Percentiles rank a stretch among this genome's conserved stretches.
Evolutionary conservation across 2,888 invertebrate species (phyloP).

Genomic region (Drosophila sordidapex): DNA sequence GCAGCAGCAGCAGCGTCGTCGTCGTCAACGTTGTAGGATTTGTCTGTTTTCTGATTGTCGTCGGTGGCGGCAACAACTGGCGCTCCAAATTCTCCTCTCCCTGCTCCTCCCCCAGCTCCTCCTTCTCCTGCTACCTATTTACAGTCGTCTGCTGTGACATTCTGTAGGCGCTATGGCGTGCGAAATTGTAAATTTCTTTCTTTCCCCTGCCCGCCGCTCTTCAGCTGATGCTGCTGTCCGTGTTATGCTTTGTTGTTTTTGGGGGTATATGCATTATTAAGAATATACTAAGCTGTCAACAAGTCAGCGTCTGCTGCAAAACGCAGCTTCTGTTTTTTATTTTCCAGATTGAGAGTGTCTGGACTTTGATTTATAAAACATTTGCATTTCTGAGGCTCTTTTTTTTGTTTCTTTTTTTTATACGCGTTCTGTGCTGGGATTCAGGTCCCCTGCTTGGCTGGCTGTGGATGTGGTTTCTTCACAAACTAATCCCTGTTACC

Average conservation of each 20-base stretch:
- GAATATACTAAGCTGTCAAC: slow-evolving; percentile 80
- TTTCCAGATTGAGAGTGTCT: slow-evolving; percentile 8
- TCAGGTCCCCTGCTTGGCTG: background rate
- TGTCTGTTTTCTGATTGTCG: slow-evolving; percentile 74
- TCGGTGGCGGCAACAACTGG: slow-evolving; percentile 27
- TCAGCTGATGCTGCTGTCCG: slow-evolving; percentile 38
- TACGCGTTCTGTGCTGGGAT: background rate
- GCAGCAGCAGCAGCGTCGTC: background rate
- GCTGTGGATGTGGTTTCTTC: background rate
- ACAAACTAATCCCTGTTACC: slow-evolving; percentile 20
- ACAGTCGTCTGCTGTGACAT: slow-evolving; percentile 58
- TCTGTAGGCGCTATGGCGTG: slow-evolving; percentile 78
- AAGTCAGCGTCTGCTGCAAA: slow-evolving; percentile 68
- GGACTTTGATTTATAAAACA: slow-evolving; percentile 33
- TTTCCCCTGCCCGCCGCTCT: slow-evolving; percentile 11
- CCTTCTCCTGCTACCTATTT: background rate
- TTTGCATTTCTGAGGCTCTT: slow-evolving; percentile 33
- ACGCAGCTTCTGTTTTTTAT: slow-evolving; percentile 15
- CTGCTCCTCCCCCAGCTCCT: background rate
- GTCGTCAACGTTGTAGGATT: slow-evolving; percentile 61
- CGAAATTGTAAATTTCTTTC: slow-evolving; percentile 76
- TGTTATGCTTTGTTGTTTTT: slow-evolving; percentile 39
- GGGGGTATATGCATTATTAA: slow-evolving; percentile 70
- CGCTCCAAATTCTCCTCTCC: slow-evolving; percentile 5
- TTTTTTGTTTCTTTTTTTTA: background rate